Evolutionary conservation across 2,888 invertebrate species (phyloP).

Genomic region (Electrophaes corylata): DNA sequence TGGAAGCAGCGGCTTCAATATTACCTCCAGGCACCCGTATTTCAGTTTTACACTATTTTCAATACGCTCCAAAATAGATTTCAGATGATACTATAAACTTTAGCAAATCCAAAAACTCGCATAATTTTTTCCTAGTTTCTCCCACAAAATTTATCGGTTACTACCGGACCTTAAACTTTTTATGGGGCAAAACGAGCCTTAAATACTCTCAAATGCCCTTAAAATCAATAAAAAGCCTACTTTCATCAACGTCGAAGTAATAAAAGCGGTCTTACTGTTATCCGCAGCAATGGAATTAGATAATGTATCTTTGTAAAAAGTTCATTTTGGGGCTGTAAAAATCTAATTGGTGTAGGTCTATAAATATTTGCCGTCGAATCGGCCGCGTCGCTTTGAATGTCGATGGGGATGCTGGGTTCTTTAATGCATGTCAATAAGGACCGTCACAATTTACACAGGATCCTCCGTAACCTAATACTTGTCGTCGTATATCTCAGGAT

Average conservation of each 20-base stretch:
- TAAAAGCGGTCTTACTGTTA: conserved; percentile 79
- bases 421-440: conserved; percentile 76
- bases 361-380: conserved; percentile 71
- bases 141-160: conserved; percentile 63
- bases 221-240: conserved; percentile 80
- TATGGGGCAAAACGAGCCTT: conserved; percentile 68
- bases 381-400: conserved; percentile 63
- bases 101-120: conserved; percentile 21
- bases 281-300: conserved; percentile 74
- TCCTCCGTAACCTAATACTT: conserved; percentile 58
- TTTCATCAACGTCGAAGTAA: conserved; percentile 76
- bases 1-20: conserved; percentile 21
- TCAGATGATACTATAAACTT: conserved; percentile 7
- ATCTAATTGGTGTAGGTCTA: conserved; percentile 73
- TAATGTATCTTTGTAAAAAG: conserved; percentile 74
- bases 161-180: conserved; percentile 70
- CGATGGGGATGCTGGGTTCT: conserved; percentile 62
- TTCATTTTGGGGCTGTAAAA: conserved; percentile 70
- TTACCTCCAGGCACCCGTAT: conserved; percentile 23
- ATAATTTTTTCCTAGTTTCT: conserved; percentile 45
- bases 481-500: conserved; percentile 58
- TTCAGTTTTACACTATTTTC: conserved; percentile 10
- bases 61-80: conserved; percentile 11
- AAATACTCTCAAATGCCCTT: conserved; percentile 77
- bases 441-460: conserved; percentile 62